Evolutionary conservation across 2,113 vertebrate species (phyloP).

Genomic region (Melanotaenia duboulayi): DNA sequence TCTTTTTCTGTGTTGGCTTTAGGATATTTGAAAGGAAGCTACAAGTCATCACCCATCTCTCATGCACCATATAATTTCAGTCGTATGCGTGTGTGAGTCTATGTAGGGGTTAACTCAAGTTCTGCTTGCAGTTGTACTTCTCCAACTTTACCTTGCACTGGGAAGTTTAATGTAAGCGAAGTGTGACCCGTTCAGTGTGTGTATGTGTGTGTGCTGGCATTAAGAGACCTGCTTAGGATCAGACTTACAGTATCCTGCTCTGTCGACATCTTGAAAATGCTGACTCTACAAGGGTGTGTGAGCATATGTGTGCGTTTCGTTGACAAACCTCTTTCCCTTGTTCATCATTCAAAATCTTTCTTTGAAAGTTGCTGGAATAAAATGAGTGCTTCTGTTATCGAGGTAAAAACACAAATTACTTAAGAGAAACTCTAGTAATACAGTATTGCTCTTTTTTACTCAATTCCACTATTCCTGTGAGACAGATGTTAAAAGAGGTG

Average conservation of each 20-base stretch:
- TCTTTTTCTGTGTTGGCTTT: constrained; percentile 47
- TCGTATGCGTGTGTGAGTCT: constrained; percentile 17
- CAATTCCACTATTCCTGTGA: too few relatives aligned
- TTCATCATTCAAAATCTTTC: constrained; percentile 18
- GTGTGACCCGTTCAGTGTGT: not conserved
- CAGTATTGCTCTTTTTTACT: not conserved
- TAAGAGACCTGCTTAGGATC: constrained; percentile 47
- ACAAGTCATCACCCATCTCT: constrained; percentile 60
- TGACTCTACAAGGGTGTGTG: constrained; percentile 29
- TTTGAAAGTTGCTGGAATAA: constrained; percentile 6
- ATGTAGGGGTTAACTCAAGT: not conserved
- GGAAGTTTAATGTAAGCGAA: constrained; percentile 28
- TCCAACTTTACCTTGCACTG: constrained; percentile 45
- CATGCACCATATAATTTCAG: constrained; percentile 41
- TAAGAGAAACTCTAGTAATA: constrained; percentile 1
- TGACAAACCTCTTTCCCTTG: constrained; percentile 9
- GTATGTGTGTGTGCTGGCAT: constrained; percentile 18
- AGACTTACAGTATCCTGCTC: constrained; percentile 43
- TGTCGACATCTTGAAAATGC: constrained; percentile 48
- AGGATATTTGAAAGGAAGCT: constrained; percentile 61
- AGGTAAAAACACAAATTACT: constrained; percentile 7
- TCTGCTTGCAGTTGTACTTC: constrained; percentile 46
- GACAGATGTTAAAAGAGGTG: too few relatives aligned
- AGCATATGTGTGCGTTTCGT: constrained; percentile 1
- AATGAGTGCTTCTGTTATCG: not conserved